phyloP scores from a whole-genome alignment of 2,113 vertebrate genomes.

The Aepyceros melampus region DNA sequence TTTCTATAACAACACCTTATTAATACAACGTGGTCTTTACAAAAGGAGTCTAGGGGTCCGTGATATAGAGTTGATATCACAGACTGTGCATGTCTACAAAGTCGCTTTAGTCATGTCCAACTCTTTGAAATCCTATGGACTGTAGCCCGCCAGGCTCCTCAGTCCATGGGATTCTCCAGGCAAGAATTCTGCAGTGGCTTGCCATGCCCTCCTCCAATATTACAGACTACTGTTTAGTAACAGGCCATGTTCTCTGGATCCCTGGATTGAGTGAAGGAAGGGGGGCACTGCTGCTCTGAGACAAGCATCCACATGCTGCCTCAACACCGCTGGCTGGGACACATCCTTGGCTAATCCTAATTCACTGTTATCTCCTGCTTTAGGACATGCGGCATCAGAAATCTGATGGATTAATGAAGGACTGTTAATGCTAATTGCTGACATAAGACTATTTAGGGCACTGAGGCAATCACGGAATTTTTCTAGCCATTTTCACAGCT shows the following conservation, averaged over 20 bases:
- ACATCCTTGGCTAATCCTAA: conserved; percentile 77
- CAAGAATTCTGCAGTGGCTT: not conserved
- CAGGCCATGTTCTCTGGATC: not conserved
- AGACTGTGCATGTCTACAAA: not conserved
- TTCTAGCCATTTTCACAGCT: conserved; percentile 69
- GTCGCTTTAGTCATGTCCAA: not conserved
- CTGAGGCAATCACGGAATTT: conserved; percentile 71
- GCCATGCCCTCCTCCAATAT: not conserved
- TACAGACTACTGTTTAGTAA: not conserved
- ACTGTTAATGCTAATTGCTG: conserved; percentile 90
- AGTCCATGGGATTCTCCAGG: not conserved
- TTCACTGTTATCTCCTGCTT: conserved; percentile 81
- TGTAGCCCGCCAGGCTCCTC: not conserved
- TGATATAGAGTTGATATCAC: not conserved
- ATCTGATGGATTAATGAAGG: conserved; percentile 88
- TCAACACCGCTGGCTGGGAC: conserved; percentile 34
- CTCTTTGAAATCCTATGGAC: not conserved
- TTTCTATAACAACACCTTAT: not conserved
- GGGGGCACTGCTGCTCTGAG: not conserved
- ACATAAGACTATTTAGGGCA: conserved; percentile 80
- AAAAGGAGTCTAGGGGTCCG: not conserved
- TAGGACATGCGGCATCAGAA: conserved; percentile 83
- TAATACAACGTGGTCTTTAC: not conserved
- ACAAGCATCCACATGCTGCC: conserved; percentile 10
- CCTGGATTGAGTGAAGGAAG: not conserved